Evolutionary conservation across 2,113 vertebrate species (phyloP), one percentile per base, ranked within the genome.

Genomic region (Tragelaphus scriptus): DNA sequence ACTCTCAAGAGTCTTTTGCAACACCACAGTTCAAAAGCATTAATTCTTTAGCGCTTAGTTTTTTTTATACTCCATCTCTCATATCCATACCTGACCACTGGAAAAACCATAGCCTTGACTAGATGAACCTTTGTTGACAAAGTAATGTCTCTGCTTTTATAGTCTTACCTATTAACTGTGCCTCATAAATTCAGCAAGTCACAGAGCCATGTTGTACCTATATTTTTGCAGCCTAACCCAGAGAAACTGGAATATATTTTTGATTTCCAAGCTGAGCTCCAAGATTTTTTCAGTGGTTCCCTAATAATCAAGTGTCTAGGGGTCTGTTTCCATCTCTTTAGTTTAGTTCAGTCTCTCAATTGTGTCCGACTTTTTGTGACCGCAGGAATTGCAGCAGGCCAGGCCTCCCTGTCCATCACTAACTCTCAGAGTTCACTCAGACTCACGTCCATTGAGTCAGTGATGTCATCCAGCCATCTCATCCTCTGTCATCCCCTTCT

Each of bases 41-140:
- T 28, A 61, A 0, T 30, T 61, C 26, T 61, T 63, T 0, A 1
- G 26, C 0, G 0, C 30, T 65, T 30, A 65, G 61, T 1, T 7
- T 32, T 32, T 32, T 15, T 65, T 65, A 65, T 7, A 32, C 30
- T 32, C 15, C 61, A 65, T 32, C 15, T 65, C 61, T 65, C 30
- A 3, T 30, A 65, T 8, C 30, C 15, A 65, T 65, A 65, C 30
- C 32, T 4, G 30, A 32, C 61, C 30, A 4, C 61, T 4, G 30
- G 61, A 65, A 32, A 65, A 65, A 32, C 30, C 30, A 32, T 4
- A 65, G 7, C 61, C 61, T 65, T 32, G 15, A 65, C 61, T 32
- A 16, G 14, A 63, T 0, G 30, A 14, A 32, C 6, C 14, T 32
- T 16, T 16, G 7, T 32, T 32, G 61, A 30, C 30, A 32, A 65